These are phyloP conservation scores for Cochlearius cochlearius DNA, from an alignment of 2,113 vertebrate genomes.

Conservation along the genomic window DNA sequence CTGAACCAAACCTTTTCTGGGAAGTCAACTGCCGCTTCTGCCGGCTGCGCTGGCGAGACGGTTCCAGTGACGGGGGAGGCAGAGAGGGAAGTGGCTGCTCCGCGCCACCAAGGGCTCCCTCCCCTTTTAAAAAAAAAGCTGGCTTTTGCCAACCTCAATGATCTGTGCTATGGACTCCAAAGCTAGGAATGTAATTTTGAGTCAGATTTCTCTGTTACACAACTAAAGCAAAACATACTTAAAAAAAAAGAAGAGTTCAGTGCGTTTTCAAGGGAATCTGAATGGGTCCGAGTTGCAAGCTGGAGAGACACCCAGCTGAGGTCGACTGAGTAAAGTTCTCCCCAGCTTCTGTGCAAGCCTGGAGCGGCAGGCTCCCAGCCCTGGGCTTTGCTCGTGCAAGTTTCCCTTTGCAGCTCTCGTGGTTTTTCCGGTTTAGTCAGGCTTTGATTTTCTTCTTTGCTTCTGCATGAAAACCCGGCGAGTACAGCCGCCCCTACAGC, in stretches of 20 bases:
- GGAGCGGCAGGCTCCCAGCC: background rate
- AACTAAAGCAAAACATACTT: background rate
- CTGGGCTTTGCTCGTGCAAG: background rate
- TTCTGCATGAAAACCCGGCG: fast-evolving
- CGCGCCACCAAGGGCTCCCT: background rate
- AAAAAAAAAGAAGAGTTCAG: background rate
- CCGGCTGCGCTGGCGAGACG: fast-evolving
- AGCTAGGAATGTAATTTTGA: background rate
- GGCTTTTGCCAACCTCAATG: background rate
- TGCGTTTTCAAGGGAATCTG: background rate
- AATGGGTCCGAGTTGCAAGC: background rate
- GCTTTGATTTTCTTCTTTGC: background rate
- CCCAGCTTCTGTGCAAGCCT: background rate
- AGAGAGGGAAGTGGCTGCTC: background rate
- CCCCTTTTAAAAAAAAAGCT: background rate
- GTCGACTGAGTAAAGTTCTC: background rate
- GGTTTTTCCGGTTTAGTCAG: background rate
- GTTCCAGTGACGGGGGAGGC: fast-evolving
- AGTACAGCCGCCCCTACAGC: background rate
- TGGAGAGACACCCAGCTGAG: background rate
- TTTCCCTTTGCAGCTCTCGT: background rate
- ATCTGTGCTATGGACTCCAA: background rate
- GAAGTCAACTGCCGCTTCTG: background rate
- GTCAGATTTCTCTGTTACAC: background rate
- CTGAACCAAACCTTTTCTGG: background rate